Conservation (phyloP, 2,888 invertebrate species). For the Dichetophora obliterata region DNA sequence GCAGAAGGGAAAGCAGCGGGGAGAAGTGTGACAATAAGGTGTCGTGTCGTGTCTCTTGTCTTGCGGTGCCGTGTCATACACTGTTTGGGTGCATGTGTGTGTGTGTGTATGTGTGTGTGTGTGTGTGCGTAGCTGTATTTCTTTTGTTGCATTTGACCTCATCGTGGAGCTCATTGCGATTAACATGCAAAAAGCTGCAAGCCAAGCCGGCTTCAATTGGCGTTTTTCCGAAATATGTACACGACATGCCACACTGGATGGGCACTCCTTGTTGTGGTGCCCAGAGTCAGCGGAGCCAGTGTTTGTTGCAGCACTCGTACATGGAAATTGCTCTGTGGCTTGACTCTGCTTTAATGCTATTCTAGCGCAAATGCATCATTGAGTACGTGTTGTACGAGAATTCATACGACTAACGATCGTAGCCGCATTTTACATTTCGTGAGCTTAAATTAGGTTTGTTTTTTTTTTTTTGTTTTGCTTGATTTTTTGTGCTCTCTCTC, state of each 20-base stretch:
- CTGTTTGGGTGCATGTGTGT: conserved; percentile 2
- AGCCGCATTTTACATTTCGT: conserved; percentile 59
- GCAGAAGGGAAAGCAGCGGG: neutral
- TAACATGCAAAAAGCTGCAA: conserved; percentile 35
- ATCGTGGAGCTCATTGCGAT: conserved; percentile 39
- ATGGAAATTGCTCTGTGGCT: conserved; percentile 43
- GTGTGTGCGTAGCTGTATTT: conserved; percentile 18
- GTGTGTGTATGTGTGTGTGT: conserved; percentile 8
- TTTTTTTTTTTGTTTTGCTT: conserved; percentile 44
- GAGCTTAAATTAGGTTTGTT: conserved; percentile 59
- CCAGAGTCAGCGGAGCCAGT: conserved; percentile 8
- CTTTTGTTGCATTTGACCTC: conserved; percentile 34
- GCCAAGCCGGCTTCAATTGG: conserved; percentile 17
- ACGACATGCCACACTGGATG: conserved; percentile 24
- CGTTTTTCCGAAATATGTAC: conserved; percentile 12
- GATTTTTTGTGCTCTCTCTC: conserved; percentile 31
- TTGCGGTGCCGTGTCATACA: conserved; percentile 13
- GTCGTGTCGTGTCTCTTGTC: conserved; percentile 35
- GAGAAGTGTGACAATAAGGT: neutral
- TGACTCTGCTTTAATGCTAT: conserved; percentile 60
- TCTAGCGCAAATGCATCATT: conserved; percentile 63
- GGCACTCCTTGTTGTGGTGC: conserved; percentile 63
- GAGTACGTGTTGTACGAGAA: conserved; percentile 6
- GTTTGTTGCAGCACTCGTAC: conserved; percentile 29
- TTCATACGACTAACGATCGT: conserved; percentile 46